phyloP scores from a whole-genome alignment of 92 coral and sea anemone genomes.

The Bergia sp. region DNA sequence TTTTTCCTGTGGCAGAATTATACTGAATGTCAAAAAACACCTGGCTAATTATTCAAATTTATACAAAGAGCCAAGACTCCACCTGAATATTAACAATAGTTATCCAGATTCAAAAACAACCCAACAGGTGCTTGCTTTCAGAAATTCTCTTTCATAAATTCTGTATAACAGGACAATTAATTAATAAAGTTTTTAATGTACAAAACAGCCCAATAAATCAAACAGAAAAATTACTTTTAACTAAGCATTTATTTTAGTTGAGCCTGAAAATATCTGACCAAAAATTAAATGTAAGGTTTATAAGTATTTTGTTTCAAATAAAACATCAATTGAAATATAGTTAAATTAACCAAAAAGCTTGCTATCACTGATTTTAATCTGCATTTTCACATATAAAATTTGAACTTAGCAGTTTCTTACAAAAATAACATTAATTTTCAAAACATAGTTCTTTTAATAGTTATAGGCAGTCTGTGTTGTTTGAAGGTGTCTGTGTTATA shows the following conservation, averaged over 20 bases:
- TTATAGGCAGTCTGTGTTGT: too few relatives aligned
- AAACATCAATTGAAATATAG: background rate
- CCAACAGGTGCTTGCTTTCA: slow-evolving; percentile 12
- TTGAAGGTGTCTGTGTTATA: background rate
- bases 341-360: too few relatives aligned
- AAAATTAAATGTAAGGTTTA: too few relatives aligned
- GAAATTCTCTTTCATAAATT: background rate
- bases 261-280: background rate
- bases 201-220: background rate
- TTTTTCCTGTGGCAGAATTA: slow-evolving; percentile 17
- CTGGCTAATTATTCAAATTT: slow-evolving; percentile 5
- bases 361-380: background rate
- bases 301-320: too few relatives aligned
- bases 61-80: slow-evolving; percentile 14
- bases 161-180: background rate
- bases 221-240: background rate
- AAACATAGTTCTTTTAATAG: too few relatives aligned
- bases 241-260: too few relatives aligned
- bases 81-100: background rate
- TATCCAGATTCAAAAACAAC: background rate
- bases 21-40: slow-evolving; percentile 25
- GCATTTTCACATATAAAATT: background rate
- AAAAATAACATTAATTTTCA: too few relatives aligned
- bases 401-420: background rate
- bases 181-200: too few relatives aligned